Conservation (phyloP, 2,113 vertebrate genomes). For the Taxidea taxus region DNA sequence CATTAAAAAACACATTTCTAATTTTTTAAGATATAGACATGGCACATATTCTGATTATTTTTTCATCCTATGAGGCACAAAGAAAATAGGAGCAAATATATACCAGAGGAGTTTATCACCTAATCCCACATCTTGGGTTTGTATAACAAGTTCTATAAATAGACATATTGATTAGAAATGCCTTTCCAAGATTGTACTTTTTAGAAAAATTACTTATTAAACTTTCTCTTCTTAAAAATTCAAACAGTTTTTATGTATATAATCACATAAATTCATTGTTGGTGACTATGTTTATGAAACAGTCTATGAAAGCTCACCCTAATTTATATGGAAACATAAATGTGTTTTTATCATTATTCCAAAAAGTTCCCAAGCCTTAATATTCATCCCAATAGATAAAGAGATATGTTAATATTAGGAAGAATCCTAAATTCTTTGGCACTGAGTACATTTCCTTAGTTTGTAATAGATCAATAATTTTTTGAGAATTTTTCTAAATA, state of each 20-base stretch:
- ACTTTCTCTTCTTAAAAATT: constrained; percentile 40
- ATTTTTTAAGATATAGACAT: background rate
- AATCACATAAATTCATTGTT: constrained; percentile 16
- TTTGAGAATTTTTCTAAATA: constrained; percentile 26
- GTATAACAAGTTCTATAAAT: constrained; percentile 33
- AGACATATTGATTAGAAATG: constrained; percentile 8
- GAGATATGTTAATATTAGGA: background rate
- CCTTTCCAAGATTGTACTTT: background rate
- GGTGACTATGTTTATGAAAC: background rate
- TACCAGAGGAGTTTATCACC: background rate
- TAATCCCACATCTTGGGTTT: background rate
- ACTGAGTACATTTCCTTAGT: background rate
- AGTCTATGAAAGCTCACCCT: background rate
- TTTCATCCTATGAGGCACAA: constrained; percentile 4
- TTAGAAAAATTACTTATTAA: constrained; percentile 32
- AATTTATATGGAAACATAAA: constrained; percentile 19
- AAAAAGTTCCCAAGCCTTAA: background rate
- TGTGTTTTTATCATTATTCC: background rate
- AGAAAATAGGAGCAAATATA: constrained; percentile 7
- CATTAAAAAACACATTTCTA: background rate
- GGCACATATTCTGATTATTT: background rate
- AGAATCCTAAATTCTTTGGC: background rate
- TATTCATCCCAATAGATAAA: background rate
- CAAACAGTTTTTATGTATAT: background rate
- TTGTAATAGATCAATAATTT: background rate